A percentile compares a stretch with the other conserved stretches of the same genome.
These are phyloP conservation scores for Tipula confusa DNA, from an alignment of 2,888 invertebrate species.

Conservation along the genomic window DNA sequence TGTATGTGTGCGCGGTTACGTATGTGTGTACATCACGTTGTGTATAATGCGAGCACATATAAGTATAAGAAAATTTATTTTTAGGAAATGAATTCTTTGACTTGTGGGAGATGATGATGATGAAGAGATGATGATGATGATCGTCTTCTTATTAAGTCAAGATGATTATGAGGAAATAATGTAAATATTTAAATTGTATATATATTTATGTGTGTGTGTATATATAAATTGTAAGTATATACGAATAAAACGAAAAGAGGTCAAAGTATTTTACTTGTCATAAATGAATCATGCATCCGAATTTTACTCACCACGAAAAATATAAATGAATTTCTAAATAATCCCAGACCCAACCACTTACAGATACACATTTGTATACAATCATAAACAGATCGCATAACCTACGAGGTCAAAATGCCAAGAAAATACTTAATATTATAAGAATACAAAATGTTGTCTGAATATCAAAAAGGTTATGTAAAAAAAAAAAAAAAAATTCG, in stretches of 20 bases:
- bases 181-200: neutral
- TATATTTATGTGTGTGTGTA: neutral
- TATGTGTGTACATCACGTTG: neutral
- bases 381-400: constrained; percentile 1
- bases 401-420: constrained; percentile 25
- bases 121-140: too few species aligned
- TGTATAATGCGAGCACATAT: neutral
- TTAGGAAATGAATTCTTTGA: constrained; percentile 25
- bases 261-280: constrained; percentile 3
- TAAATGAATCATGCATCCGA: neutral
- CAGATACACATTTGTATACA: neutral
- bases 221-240: neutral
- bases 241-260: neutral
- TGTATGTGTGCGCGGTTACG: neutral
- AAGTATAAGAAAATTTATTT: neutral
- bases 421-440: constrained; percentile 20
- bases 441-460: constrained; percentile 12
- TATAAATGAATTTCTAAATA: neutral
- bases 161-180: neutral
- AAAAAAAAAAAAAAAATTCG: neutral
- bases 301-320: neutral
- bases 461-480: constrained; percentile 9
- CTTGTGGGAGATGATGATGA: constrained; percentile 25
- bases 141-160: neutral
- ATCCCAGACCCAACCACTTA: neutral